Percentiles rank a stretch among this genome's conserved stretches.
These are phyloP conservation scores for Eurosta solidaginis DNA, from an alignment of 1,140 invertebrate species.

Conservation along the genomic window DNA sequence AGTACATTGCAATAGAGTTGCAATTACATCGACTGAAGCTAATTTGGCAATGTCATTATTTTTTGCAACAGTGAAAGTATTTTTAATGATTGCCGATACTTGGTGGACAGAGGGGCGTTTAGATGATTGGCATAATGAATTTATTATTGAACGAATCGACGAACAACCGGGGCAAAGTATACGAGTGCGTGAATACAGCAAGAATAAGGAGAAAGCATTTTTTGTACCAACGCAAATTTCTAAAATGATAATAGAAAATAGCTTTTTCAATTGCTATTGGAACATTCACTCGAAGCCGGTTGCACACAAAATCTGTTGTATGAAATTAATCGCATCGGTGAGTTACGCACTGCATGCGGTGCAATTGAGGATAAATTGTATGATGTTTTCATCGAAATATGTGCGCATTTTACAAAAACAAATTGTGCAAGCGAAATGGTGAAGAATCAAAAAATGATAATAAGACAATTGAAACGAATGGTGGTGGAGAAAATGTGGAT, in stretches of 20 bases:
- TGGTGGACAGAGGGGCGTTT: slow-evolving; percentile 51
- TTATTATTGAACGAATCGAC: slow-evolving; percentile 42
- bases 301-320: slow-evolving; percentile 49
- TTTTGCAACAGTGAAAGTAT: slow-evolving; percentile 39
- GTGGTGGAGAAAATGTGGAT: not conserved
- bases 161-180: slow-evolving; percentile 25
- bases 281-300: slow-evolving; percentile 46
- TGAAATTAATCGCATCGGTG: slow-evolving; percentile 42
- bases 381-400: slow-evolving; percentile 36
- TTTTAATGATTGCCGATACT: slow-evolving; percentile 47
- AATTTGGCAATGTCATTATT: slow-evolving; percentile 40
- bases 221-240: slow-evolving; percentile 31
- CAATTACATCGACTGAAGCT: slow-evolving; percentile 8
- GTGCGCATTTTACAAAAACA: slow-evolving; percentile 29
- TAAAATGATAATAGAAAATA: slow-evolving; percentile 34
- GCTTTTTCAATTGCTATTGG: slow-evolving; percentile 41
- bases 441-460: not conserved
- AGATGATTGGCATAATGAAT: slow-evolving; percentile 48
- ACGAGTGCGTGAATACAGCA: slow-evolving; percentile 30
- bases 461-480: no score
- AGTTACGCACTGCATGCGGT: slow-evolving; percentile 39
- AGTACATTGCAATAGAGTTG: slow-evolving; percentile 32
- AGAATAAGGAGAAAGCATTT: slow-evolving; percentile 36
- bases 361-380: slow-evolving; percentile 35
- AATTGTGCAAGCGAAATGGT: not conserved